Evolutionary conservation across 2,113 vertebrate genomes (phyloP).

Genomic region (Cyanoderma ruficeps): DNA sequence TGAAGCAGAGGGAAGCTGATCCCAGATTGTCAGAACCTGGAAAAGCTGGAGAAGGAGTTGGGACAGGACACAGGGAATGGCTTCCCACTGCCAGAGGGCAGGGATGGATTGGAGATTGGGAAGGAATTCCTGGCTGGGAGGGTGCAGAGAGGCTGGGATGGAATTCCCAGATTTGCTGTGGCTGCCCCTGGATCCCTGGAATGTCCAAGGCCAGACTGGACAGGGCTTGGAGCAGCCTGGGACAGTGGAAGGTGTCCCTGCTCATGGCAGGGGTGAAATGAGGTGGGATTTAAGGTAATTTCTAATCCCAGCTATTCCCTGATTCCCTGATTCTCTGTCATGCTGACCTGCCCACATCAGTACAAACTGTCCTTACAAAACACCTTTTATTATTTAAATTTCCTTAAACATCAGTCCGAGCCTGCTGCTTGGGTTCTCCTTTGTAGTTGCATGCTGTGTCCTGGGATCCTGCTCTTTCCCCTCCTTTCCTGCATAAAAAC

Average conservation of each 20-base stretch:
- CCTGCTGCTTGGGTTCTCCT: background rate
- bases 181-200: background rate
- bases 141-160: fast-evolving
- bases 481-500: background rate
- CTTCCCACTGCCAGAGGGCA: background rate
- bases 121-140: background rate
- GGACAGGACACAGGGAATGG: background rate
- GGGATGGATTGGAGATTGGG: background rate
- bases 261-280: fast-evolving
- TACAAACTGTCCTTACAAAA: background rate
- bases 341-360: background rate
- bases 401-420: fast-evolving
- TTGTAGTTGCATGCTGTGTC: background rate
- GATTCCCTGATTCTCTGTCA: background rate
- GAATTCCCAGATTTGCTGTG: background rate
- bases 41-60: background rate
- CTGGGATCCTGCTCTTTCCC: background rate
- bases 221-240: background rate
- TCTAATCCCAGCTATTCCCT: fast-evolving
- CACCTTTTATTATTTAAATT: background rate
- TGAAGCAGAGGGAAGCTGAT: background rate
- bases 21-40: background rate
- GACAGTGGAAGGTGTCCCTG: background rate
- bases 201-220: background rate
- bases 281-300: background rate